These are phyloP conservation scores for Pammene aurita DNA, from an alignment of 2,888 invertebrate species.

Conservation along the genomic window DNA sequence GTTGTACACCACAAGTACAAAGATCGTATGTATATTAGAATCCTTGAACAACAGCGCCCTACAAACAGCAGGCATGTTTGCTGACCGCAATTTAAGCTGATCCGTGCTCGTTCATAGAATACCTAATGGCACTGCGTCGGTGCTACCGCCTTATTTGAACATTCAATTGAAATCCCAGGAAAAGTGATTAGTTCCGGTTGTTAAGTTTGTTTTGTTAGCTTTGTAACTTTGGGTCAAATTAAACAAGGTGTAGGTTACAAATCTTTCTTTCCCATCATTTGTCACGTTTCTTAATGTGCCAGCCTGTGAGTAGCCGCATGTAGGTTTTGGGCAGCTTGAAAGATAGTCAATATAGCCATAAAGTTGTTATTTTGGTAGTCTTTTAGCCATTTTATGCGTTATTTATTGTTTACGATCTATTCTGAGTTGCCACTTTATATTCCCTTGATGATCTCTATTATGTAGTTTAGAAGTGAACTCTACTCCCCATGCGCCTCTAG, in stretches of 20 bases:
- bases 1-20: constrained; percentile 48
- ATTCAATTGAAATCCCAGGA: constrained; percentile 9
- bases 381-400: too few relatives aligned
- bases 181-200: constrained; percentile 10
- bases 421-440: background rate
- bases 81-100: constrained; percentile 25
- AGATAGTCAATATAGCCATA: background rate
- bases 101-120: constrained; percentile 12
- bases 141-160: constrained; percentile 16
- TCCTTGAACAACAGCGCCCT: background rate
- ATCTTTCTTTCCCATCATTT: constrained; percentile 1
- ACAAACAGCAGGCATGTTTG: background rate
- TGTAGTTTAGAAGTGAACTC: constrained; percentile 8
- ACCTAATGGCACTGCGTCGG: constrained; percentile 5
- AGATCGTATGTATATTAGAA: constrained; percentile 11
- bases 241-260: background rate
- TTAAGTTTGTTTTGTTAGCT: background rate
- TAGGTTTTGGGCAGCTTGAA: background rate
- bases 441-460: background rate
- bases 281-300: constrained; percentile 15
- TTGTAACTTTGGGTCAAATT: background rate
- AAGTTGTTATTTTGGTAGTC: too few relatives aligned
- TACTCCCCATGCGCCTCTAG: background rate
- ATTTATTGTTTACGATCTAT: too few relatives aligned
- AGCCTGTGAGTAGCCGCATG: too few relatives aligned